phyloP scores from a whole-genome alignment of 1,140 invertebrate genomes.

The Papilio polytes region DNA sequence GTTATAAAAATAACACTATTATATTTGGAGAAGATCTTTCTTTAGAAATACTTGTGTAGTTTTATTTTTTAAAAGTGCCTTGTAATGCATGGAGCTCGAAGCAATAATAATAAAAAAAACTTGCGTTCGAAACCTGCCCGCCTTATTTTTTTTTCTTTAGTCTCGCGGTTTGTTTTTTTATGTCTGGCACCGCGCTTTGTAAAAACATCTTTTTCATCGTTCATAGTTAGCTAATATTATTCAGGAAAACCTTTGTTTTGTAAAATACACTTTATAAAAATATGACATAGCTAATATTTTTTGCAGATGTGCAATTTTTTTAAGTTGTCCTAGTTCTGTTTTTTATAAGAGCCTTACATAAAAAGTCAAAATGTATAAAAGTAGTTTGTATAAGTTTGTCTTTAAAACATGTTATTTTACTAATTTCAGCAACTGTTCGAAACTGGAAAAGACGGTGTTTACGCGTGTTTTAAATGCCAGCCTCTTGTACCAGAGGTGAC shows the following conservation, averaged over 20 bases:
- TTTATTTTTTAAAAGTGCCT: slow-evolving; percentile 31
- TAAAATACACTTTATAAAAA: background rate
- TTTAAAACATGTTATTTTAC: slow-evolving; percentile 15
- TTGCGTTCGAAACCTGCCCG: slow-evolving; percentile 79
- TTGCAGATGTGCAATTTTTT: background rate
- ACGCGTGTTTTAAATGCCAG: slow-evolving; percentile 78
- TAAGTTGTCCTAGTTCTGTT: background rate
- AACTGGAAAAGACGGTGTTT: slow-evolving; percentile 74
- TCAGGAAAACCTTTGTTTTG: slow-evolving; percentile 31
- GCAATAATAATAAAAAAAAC: slow-evolving; percentile 70
- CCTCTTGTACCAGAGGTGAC: slow-evolving; percentile 76
- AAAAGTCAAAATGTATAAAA: background rate
- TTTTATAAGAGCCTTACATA: background rate
- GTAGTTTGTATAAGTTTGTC: background rate
- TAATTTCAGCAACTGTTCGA: slow-evolving; percentile 75
- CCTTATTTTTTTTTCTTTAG: slow-evolving; percentile 74
- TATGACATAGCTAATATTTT: background rate
- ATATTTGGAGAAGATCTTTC: slow-evolving; percentile 44
- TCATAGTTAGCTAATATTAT: background rate
- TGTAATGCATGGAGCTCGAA: slow-evolving; percentile 42
- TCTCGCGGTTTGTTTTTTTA: slow-evolving; percentile 76
- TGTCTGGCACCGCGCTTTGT: slow-evolving; percentile 75
- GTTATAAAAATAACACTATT: slow-evolving; percentile 73
- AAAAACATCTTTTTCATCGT: slow-evolving; percentile 73
- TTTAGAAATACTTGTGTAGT: slow-evolving; percentile 31